These are phyloP conservation scores for Myotis pilosus DNA, from an alignment of 2,797 vertebrate species.

Conservation along the genomic window DNA sequence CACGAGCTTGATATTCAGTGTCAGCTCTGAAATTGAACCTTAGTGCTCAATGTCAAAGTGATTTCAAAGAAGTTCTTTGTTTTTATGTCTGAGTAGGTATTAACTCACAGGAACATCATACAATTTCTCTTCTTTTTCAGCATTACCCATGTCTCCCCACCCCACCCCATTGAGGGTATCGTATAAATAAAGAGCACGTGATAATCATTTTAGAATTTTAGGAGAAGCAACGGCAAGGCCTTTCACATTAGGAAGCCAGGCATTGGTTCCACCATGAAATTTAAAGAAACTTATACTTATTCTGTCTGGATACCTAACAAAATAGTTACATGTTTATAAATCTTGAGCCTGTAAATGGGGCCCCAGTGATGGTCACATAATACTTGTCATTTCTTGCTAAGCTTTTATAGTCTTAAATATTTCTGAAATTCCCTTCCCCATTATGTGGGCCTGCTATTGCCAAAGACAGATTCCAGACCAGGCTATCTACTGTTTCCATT, in stretches of 20 bases:
- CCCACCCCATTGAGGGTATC: not conserved
- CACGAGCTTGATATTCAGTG: not conserved
- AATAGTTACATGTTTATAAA: conserved; percentile 34
- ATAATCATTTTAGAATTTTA: not conserved
- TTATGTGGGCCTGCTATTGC: not conserved
- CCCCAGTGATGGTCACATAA: not conserved
- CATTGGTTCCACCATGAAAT: not conserved
- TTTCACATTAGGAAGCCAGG: not conserved
- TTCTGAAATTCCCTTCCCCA: not conserved
- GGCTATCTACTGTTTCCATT: not conserved
- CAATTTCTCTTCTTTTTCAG: not conserved
- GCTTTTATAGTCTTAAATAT: not conserved
- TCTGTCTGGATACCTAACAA: not conserved
- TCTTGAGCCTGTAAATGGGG: not conserved
- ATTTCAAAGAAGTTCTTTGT: not conserved
- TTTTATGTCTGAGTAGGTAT: not conserved
- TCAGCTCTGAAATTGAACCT: not conserved
- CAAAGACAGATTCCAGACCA: not conserved
- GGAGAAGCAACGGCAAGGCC: not conserved
- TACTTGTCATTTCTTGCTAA: not conserved
- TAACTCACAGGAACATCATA: not conserved
- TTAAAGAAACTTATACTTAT: not conserved
- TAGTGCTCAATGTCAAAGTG: not conserved
- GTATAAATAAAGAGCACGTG: not conserved
- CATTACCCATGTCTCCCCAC: not conserved